Conservation (phyloP, 2,797 vertebrate species). For the Takifugu ocellatus region DNA sequence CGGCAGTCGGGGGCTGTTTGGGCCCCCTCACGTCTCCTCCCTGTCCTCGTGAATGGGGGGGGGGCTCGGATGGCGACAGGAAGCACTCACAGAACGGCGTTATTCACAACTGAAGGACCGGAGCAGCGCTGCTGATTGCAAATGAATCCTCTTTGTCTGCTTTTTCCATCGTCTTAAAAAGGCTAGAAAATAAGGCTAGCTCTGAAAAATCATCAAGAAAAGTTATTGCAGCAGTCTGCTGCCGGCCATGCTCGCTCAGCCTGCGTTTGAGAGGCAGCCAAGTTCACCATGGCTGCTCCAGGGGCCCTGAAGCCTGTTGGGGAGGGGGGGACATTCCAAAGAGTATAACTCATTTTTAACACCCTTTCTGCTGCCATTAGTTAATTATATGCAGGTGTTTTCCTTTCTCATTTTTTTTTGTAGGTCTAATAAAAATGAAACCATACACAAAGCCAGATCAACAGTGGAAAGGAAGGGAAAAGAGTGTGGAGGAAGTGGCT, state of each 20-base stretch:
- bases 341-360: slow-evolving; percentile 70
- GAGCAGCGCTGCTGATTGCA: neutral
- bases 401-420: slow-evolving; percentile 57
- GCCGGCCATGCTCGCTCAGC: slow-evolving; percentile 49
- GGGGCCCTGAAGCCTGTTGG: slow-evolving; percentile 66
- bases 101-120: neutral
- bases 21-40: slow-evolving; percentile 59
- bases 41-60: slow-evolving; percentile 40
- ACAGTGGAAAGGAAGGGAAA: slow-evolving; percentile 40
- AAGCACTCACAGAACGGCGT: too few species aligned
- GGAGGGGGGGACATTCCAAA: slow-evolving; percentile 71
- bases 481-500: slow-evolving; percentile 79
- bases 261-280: slow-evolving; percentile 66
- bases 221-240: slow-evolving; percentile 39
- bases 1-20: slow-evolving; percentile 67
- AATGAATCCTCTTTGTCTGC: neutral
- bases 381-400: slow-evolving; percentile 80
- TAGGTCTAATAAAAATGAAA: slow-evolving; percentile 81
- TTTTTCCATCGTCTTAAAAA: slow-evolving; percentile 7
- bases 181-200: slow-evolving; percentile 19
- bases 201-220: slow-evolving; percentile 39
- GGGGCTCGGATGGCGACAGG: slow-evolving; percentile 32
- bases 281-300: slow-evolving; percentile 59
- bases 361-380: slow-evolving; percentile 70
- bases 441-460: slow-evolving; percentile 76